These are phyloP conservation scores for Holacanthus passer DNA, from an alignment of 2,113 vertebrate genomes.

Conservation along the genomic window DNA sequence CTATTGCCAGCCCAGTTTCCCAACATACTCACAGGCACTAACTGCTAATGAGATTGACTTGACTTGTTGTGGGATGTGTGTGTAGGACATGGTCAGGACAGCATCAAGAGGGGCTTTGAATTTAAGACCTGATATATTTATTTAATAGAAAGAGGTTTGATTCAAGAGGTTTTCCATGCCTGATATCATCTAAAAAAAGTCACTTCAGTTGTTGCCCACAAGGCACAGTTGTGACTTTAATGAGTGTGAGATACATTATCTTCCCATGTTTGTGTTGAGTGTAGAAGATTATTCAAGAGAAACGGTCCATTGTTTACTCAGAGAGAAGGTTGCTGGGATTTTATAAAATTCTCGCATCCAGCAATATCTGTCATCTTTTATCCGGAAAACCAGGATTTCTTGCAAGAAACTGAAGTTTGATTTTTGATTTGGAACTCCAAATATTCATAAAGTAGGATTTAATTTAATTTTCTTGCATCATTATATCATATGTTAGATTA, in stretches of 20 bases:
- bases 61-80: background rate
- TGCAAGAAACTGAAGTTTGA: too few species aligned
- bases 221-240: too few species aligned
- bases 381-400: too few species aligned
- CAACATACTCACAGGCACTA: conserved; percentile 6
- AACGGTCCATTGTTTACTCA: too few species aligned
- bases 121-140: background rate
- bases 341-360: background rate
- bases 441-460: background rate
- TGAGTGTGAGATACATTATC: too few species aligned
- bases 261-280: background rate
- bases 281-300: background rate
- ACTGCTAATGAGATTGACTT: conserved; percentile 7
- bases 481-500: background rate
- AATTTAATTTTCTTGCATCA: background rate
- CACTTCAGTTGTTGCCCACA: too few species aligned
- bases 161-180: background rate
- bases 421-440: background rate
- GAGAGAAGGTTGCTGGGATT: too few species aligned
- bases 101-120: background rate
- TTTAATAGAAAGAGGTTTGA: background rate
- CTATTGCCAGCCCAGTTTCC: background rate
- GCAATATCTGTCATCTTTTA: background rate
- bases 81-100: background rate
- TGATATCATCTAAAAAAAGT: background rate